Percentiles rank a stretch among this genome's conserved stretches.
Evolutionary conservation across 2,113 vertebrate genomes (phyloP).

Genomic region (Lophochroa leadbeateri): DNA sequence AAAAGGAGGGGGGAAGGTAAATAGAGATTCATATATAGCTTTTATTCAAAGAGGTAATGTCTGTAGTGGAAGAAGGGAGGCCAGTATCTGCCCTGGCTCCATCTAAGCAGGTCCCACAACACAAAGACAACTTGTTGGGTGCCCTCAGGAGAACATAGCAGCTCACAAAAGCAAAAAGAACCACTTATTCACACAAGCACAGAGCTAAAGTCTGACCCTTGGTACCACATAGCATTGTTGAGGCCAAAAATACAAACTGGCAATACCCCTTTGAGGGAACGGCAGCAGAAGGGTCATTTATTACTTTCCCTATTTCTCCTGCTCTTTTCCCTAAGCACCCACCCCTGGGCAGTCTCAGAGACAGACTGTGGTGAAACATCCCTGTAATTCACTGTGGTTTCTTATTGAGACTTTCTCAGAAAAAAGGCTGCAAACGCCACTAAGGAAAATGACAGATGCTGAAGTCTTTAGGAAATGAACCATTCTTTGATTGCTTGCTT

Average conservation of each 20-base stretch:
- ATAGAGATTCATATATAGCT: not conserved
- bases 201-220: not conserved
- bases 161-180: not conserved
- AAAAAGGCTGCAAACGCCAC: not conserved
- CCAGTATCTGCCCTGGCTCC: not conserved
- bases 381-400: not conserved
- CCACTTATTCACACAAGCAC: accelerated
- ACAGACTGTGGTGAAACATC: not conserved
- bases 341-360: not conserved
- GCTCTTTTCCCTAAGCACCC: not conserved
- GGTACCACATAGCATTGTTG: accelerated
- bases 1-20: not conserved
- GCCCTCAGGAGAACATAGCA: not conserved
- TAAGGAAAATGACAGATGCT: constrained; percentile 26
- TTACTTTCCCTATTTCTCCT: not conserved
- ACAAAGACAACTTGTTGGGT: not conserved
- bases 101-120: not conserved
- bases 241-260: not conserved
- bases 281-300: not conserved
- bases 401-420: not conserved
- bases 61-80: not conserved
- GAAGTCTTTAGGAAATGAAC: constrained; percentile 51
- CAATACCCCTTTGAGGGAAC: not conserved
- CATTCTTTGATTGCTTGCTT: constrained; percentile 56
- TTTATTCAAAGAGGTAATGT: not conserved